Base-by-base conservation (phyloP, 37 sponge, comb jelly and placozoan genomes). In the Theonella swinhoei region DNA sequence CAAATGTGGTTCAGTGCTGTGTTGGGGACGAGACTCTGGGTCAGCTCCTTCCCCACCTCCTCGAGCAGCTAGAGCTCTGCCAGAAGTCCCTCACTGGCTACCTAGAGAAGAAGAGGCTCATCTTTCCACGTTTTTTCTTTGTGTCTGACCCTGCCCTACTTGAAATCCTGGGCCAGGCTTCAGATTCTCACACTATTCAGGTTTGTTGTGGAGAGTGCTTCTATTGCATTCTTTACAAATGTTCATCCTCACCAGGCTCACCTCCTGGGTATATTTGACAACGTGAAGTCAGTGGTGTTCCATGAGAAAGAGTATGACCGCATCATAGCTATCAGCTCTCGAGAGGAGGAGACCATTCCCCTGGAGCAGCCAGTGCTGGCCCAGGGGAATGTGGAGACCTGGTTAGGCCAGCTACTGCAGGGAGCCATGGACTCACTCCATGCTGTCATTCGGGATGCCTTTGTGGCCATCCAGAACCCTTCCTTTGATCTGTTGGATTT, bases 71-170 rank as follows among this genome's bases (percentile, higher is more conserved):
- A 39, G 98, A 98, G 78, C 85, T 95, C 64, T 98, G 98, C 75
- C 98, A 98, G 78, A 98, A 98, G 71, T 95, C 96, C 1, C 92
- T 98, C n/a, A 95, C 91, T 64, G 98, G 98, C 0, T 98, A 98
- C 80, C 88, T 98, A 34, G 98, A 98, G 85, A 92, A 91, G 87
- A 98, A 98, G 67, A 72, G 98, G 33, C 85, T 98, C 31, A 82
- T 98, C 14, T 98, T 98, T 83, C 98, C 98, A 30, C 81, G 98
- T 23, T 98, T 98, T 84, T 98, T 98, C 90, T 98, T 98, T 88
- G 96, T 98, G 31, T 98, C 98, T 59, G 98, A 98, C 66, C 95
- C 98, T 39, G 98, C 94, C 20, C 75, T 98, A n/a, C 82, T 98
- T 62, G 98, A 98, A 84, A 98, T 98, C 63, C 86, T 98, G 24